A percentile compares a stretch with the other conserved stretches of the same genome.
Conservation (phyloP, 53 echinoderm and acorn worm species). For the Hippasteria phrygiana region DNA sequence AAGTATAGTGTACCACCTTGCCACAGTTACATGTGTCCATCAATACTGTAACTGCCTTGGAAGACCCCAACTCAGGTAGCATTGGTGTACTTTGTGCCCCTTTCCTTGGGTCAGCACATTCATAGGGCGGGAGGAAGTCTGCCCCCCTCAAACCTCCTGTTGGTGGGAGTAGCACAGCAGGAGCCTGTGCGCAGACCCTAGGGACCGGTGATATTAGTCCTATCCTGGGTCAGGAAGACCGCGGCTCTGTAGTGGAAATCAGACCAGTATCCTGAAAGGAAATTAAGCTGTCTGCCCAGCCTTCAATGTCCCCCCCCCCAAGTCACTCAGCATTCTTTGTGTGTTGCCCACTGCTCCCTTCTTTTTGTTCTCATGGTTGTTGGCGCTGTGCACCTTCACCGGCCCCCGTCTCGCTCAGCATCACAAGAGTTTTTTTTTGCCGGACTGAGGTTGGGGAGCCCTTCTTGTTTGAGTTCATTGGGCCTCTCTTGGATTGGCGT, state of each 20-base stretch:
- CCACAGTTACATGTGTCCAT: slow-evolving; percentile 1
- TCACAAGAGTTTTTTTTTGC: neutral
- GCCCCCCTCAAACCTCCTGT: neutral
- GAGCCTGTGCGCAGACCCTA: slow-evolving; percentile 21
- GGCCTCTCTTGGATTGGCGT: neutral
- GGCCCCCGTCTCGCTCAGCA: neutral
- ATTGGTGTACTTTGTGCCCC: neutral
- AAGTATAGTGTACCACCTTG: neutral
- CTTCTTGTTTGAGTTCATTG: neutral
- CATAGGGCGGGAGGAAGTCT: slow-evolving; percentile 9
- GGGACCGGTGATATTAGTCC: slow-evolving; percentile 44
- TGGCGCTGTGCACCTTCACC: neutral
- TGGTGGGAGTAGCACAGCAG: neutral
- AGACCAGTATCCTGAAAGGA: slow-evolving; percentile 59
- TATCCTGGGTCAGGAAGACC: slow-evolving; percentile 63
- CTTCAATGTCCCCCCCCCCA: neutral
- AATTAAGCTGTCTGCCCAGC: slow-evolving; percentile 58
- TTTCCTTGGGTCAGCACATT: slow-evolving; percentile 27
- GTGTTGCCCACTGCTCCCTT: neutral
- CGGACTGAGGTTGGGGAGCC: neutral
- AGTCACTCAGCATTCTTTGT: slow-evolving; percentile 48
- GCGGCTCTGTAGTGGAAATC: slow-evolving; percentile 59
- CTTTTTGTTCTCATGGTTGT: neutral
- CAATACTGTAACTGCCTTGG: neutral
- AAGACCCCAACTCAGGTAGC: neutral